Evolutionary conservation across 30 jellyfish, hydroid and myxozoan genomes (phyloP), one percentile per base, ranked within the genome.

Genomic region (Hydractinia symbiolongicarpus): DNA sequence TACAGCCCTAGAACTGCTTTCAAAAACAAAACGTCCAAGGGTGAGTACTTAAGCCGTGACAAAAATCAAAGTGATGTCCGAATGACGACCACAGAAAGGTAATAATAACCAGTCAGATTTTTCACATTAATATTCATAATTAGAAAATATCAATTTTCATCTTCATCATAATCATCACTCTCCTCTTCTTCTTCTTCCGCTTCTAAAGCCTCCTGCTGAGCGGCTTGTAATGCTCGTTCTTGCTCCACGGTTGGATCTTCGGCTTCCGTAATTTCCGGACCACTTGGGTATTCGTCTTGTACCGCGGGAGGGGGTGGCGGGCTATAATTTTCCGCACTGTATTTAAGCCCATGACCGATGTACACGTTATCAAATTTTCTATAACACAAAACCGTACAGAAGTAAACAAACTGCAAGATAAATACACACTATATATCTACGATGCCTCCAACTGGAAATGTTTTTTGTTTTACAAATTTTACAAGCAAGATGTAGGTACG

Each of bases 231-330:
- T 62, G 97, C 95, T 21, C 97, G 83, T 76, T 91, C 97, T 53
- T 87, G 95, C 79, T 91, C 97, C 17, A 91, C 97, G 5, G 97
- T 91, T 9, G 97, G 97, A 68, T 91, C 97, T 44, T 91, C 96
- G 40, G 87, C 86, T 61, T 91, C 97, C 54, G 97, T 85, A 10
- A 91, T 82, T 49, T 91, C 95, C 5, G 97, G 95, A 9, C 95
- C 96, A 61, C 92, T 86, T 52, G 97, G 94, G 82, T 91, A 91
- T 80, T 91, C 97, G 9, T 91, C 97, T 79, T 84, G 97, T 5
- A 90, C 91, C 7, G 96, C 77, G 4, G 97, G 97, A 50, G 97
- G 97, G 17, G 91, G 86, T 9, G 97, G 96, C 7, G 97, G 97
- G 79, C 94, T 91, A 84, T 85, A 91, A 76, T 86, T 91, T 5